Evolutionary conservation across 2,888 invertebrate genomes (phyloP).

Genomic region (Micoletzkya japonica): DNA sequence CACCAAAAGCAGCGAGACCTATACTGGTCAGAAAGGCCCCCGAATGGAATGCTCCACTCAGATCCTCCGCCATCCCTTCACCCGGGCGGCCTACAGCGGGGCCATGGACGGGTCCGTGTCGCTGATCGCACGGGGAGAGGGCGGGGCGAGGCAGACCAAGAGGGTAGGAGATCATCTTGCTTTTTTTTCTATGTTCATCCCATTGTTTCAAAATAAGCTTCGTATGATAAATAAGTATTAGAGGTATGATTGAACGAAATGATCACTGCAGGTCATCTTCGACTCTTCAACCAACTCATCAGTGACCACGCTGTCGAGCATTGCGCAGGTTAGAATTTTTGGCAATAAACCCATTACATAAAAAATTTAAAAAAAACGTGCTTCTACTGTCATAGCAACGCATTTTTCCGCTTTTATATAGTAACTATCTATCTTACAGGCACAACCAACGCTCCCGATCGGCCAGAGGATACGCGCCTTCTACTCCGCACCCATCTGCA

Average conservation of each 20-base stretch:
- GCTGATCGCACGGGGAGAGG: constrained; percentile 5
- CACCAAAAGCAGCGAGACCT: too few relatives aligned
- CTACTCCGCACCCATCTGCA: constrained; percentile 82
- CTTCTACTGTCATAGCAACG: too few relatives aligned
- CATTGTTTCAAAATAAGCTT: not conserved
- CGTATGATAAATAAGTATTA: not conserved
- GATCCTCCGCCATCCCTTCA: constrained; percentile 14
- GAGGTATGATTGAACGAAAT: not conserved
- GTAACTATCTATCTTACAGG: too few relatives aligned
- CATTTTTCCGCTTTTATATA: too few relatives aligned
- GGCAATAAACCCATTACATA: too few relatives aligned
- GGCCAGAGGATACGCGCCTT: constrained; percentile 80
- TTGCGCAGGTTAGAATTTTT: not conserved
- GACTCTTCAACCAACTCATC: not conserved
- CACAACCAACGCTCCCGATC: constrained; percentile 35
- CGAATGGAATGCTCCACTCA: not conserved
- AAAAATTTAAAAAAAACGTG: too few relatives aligned
- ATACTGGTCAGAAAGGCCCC: too few relatives aligned
- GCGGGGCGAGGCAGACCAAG: constrained; percentile 8
- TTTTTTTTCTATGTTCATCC: not conserved
- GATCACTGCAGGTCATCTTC: constrained; percentile 1
- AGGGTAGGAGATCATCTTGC: not conserved
- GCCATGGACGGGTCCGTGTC: constrained; percentile 7
- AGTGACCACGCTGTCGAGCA: not conserved
- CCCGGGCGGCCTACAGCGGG: not conserved